Conservation (phyloP, 2,113 vertebrate species). For the Thryonomys swinderianus region DNA sequence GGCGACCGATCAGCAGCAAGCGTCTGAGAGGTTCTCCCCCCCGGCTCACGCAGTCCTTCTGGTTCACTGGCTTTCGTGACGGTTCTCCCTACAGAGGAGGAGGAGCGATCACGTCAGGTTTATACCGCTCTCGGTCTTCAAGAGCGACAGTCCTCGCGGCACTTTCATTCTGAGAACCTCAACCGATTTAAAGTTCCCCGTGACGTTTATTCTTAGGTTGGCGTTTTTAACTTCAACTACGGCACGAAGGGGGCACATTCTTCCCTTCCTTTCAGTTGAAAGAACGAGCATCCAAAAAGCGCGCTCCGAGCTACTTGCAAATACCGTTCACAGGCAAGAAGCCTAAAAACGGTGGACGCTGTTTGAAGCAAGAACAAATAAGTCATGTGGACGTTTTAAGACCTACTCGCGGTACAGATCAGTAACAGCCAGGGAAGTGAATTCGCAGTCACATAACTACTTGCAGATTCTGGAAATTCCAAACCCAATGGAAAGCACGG, state of each 20-base stretch:
- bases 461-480: slow-evolving; percentile 49
- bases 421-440: slow-evolving; percentile 26
- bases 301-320: slow-evolving; percentile 26
- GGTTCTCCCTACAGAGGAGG: neutral
- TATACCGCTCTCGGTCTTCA: neutral
- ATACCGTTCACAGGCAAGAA: neutral
- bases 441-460: neutral
- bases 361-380: slow-evolving; percentile 42
- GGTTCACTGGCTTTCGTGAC: neutral
- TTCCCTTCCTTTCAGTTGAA: slow-evolving; percentile 57
- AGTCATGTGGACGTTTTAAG: slow-evolving; percentile 33
- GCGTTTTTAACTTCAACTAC: neutral
- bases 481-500: neutral
- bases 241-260: neutral
- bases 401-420: slow-evolving; percentile 26
- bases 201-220: neutral
- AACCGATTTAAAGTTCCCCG: neutral
- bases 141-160: neutral
- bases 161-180: slow-evolving; percentile 3
- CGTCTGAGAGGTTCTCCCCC: neutral
- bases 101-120: neutral
- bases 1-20: neutral
- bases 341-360: neutral
- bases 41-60: neutral
- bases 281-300: neutral